phyloP scores from a whole-genome alignment of 2,113 vertebrate species.

The Eubucco bourcierii region DNA sequence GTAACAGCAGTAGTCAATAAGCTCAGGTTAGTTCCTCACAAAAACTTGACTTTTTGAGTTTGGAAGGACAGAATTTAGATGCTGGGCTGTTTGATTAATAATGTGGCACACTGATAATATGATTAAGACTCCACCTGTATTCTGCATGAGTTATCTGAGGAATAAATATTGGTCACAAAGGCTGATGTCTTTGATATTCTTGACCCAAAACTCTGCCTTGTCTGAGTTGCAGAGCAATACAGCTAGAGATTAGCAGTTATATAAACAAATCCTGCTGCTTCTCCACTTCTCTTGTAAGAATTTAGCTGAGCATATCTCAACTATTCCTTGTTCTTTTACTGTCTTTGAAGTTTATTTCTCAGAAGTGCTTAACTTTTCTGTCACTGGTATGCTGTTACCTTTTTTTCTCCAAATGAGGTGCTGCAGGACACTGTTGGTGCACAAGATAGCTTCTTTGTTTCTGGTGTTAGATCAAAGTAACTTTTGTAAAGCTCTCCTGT shows the following conservation, averaged over 20 bases:
- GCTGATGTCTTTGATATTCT: background rate
- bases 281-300: background rate
- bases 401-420: background rate
- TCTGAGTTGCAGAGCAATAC: background rate
- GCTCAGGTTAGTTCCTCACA: background rate
- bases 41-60: background rate
- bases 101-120: background rate
- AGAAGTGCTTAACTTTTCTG: background rate
- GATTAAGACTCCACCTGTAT: background rate
- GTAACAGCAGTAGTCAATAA: background rate
- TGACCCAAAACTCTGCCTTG: background rate
- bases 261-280: slow-evolving; percentile 15
- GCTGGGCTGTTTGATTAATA: background rate
- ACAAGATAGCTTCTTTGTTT: background rate
- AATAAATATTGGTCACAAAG: background rate
- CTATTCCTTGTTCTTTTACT: background rate
- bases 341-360: background rate
- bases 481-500: background rate
- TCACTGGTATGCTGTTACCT: background rate
- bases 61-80: background rate
- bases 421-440: background rate
- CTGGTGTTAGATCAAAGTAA: background rate
- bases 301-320: background rate
- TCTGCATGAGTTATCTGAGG: background rate
- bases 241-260: background rate